Evolutionary conservation across 37 sponge, comb jelly and placozoan genomes (phyloP).

Genomic region (Theonella swinhoei): DNA sequence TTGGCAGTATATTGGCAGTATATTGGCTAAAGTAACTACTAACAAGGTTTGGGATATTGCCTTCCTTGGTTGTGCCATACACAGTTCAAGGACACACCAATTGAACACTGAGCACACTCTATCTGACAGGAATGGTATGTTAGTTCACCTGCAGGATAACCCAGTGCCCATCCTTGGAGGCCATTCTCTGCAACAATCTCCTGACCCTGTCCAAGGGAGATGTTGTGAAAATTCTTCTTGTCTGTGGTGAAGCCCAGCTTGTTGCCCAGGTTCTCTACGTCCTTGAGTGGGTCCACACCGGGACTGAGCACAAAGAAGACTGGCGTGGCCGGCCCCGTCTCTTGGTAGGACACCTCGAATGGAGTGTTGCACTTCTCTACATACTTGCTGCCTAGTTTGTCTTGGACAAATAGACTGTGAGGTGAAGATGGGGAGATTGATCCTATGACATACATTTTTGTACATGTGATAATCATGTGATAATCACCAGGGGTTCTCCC

Average conservation of each 20-base stretch:
- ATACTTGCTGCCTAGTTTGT: constrained; percentile 94
- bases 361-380: constrained; percentile 82
- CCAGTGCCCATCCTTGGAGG: constrained; percentile 97
- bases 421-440: too few relatives aligned
- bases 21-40: too few relatives aligned
- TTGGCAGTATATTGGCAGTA: too few relatives aligned
- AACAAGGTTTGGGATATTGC: too few relatives aligned
- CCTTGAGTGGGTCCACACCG: constrained; percentile 98
- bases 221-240: constrained; percentile 90
- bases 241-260: constrained; percentile 92
- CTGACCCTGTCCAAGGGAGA: constrained; percentile 98
- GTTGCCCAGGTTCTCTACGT: constrained; percentile 94
- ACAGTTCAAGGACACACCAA: too few relatives aligned
- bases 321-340: constrained; percentile 95
- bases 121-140: not conserved
- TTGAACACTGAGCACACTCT: not conserved
- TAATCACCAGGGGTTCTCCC: too few relatives aligned
- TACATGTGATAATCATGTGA: too few relatives aligned
- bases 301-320: constrained; percentile 99
- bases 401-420: constrained; percentile 90
- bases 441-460: too few relatives aligned
- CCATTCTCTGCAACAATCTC: constrained; percentile 96
- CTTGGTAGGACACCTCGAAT: constrained; percentile 93
- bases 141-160: constrained; percentile 80
- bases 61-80: too few relatives aligned